A percentile compares a stretch with the other conserved stretches of the same genome.
Conservation (phyloP, 2,888 invertebrate genomes). For the Mimumesa dahlbomi region DNA sequence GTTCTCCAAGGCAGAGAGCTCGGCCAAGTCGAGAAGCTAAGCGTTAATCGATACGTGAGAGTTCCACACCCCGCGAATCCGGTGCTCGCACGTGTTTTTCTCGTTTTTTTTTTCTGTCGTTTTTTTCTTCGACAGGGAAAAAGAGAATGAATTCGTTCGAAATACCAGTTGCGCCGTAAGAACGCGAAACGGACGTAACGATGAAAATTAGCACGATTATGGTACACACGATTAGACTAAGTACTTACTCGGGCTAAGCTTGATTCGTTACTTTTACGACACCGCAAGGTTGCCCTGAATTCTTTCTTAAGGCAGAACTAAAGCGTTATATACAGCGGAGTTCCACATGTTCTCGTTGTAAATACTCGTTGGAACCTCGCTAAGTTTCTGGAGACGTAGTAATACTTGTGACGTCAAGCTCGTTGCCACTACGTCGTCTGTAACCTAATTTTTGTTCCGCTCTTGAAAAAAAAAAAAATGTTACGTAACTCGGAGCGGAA, state of each 20-base stretch:
- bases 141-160: not conserved
- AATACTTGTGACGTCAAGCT: too few species aligned
- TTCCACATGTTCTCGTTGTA: too few species aligned
- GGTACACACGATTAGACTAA: slow-evolving; percentile 8
- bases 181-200: not conserved
- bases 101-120: too few species aligned
- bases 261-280: slow-evolving; percentile 12
- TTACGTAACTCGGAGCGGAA: too few species aligned
- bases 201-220: slow-evolving; percentile 1
- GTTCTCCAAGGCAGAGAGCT: slow-evolving; percentile 28
- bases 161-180: not conserved
- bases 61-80: not conserved
- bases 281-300: slow-evolving; percentile 36
- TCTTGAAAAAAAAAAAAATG: too few species aligned
- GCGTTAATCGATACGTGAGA: slow-evolving; percentile 43
- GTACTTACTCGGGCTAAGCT: not conserved
- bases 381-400: too few species aligned
- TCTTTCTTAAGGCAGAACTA: slow-evolving; percentile 15
- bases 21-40: slow-evolving; percentile 18
- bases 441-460: too few species aligned
- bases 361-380: too few species aligned
- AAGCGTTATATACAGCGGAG: too few species aligned
- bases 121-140: too few species aligned
- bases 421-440: too few species aligned
- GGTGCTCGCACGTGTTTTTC: slow-evolving; percentile 19